Conservation (phyloP, 2,797 vertebrate species). For the Muscicapa comitata region DNA sequence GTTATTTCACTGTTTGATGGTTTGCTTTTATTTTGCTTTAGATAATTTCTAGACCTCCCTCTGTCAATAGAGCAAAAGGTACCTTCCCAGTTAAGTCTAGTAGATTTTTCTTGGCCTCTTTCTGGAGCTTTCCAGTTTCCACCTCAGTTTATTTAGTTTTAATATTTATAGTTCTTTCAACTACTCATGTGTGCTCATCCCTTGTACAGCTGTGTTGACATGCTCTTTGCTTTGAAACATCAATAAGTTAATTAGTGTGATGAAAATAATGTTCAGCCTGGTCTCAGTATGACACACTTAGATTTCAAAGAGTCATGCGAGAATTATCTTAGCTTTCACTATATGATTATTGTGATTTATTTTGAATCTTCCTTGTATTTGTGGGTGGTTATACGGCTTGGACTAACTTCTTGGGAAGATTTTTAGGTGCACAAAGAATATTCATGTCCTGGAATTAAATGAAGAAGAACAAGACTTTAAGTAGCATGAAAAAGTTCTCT, state of each 20-base stretch:
- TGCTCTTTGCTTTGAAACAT: constrained; percentile 67
- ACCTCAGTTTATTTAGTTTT: constrained; percentile 53
- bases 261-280: constrained; percentile 46
- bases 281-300: background rate
- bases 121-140: constrained; percentile 46
- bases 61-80: constrained; percentile 61
- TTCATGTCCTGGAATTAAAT: background rate
- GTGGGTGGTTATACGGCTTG: background rate
- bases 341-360: background rate
- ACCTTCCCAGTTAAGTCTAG: constrained; percentile 53
- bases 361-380: background rate
- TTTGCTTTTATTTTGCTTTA: constrained; percentile 4
- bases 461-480: background rate
- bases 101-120: constrained; percentile 48
- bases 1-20: constrained; percentile 34
- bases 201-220: constrained; percentile 55
- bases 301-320: background rate
- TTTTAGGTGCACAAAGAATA: background rate
- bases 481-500: background rate
- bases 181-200: constrained; percentile 41
- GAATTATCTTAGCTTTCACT: constrained; percentile 28
- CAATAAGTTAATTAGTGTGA: constrained; percentile 59
- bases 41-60: constrained; percentile 58
- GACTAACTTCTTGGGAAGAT: background rate
- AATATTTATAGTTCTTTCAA: constrained; percentile 59